Conservation (phyloP, 1,140 invertebrate genomes). For the Papilio helenus region DNA sequence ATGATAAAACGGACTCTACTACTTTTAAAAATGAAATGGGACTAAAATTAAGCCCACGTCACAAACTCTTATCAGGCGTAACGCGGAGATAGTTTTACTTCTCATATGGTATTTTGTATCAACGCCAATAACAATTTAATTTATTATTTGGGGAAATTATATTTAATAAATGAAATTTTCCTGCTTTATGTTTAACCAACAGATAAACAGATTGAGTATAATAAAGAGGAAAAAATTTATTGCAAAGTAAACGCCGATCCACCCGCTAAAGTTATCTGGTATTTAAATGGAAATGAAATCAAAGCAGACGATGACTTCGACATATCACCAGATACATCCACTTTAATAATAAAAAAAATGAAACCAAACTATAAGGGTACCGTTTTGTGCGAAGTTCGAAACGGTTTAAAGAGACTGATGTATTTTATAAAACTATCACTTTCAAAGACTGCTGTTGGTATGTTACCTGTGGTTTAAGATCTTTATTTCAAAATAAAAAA, state of each 20-base stretch:
- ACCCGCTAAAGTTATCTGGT: conserved; percentile 45
- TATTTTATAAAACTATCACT: conserved; percentile 32
- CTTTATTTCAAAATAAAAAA: not conserved
- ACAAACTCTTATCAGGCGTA: no score
- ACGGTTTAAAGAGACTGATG: conserved; percentile 27
- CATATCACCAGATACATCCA: conserved; percentile 39
- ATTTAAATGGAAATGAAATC: conserved; percentile 35
- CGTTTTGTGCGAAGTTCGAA: conserved; percentile 43
- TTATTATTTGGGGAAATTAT: not conserved
- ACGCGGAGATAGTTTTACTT: no score
- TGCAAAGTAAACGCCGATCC: conserved; percentile 47
- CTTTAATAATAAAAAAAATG: conserved; percentile 44
- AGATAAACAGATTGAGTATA: conserved; percentile 44
- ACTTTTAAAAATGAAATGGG: no score
- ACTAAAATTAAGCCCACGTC: no score
- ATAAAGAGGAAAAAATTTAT: conserved; percentile 39
- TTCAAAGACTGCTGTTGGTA: conserved; percentile 47
- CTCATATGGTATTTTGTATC: no score
- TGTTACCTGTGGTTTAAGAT: not conserved
- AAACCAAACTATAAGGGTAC: conserved; percentile 33
- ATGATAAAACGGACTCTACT: no score
- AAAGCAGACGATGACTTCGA: conserved; percentile 22
- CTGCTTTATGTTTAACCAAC: not conserved
- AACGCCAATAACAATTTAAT: not conserved
- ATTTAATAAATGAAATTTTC: not conserved